phyloP scores from a whole-genome alignment of 2,888 invertebrate species.

The Eubasilissa splendida region DNA sequence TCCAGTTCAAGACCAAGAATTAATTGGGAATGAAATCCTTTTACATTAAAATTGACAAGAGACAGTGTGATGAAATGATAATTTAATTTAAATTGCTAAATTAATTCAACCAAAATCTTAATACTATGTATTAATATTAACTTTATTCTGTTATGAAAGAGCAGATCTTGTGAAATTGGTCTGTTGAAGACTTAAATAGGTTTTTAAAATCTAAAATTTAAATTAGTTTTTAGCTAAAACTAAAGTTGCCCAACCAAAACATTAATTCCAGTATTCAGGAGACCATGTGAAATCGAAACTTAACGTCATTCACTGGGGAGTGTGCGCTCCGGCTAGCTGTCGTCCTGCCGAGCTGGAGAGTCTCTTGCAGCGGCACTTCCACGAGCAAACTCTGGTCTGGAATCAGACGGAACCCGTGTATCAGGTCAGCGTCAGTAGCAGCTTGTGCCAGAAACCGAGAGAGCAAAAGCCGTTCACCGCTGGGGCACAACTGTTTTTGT shows the following conservation, averaged over 20 bases:
- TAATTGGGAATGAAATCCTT: no score
- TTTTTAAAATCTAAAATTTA: neutral
- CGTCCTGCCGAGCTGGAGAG: constrained; percentile 61
- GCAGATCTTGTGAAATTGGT: no score
- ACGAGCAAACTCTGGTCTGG: constrained; percentile 49
- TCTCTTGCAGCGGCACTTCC: neutral
- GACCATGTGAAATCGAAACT: constrained; percentile 63
- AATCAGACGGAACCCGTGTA: constrained; percentile 69
- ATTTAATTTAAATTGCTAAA: no score
- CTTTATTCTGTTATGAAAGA: no score
- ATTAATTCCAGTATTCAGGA: constrained; percentile 59
- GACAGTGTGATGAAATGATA: neutral
- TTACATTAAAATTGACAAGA: no score
- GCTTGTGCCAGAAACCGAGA: constrained; percentile 62
- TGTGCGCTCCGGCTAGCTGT: constrained; percentile 72
- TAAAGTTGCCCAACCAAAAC: no score
- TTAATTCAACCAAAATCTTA: no score
- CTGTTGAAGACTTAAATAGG: neutral
- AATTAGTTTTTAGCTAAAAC: no score
- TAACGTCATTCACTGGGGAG: constrained; percentile 72
- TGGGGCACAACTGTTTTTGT: constrained; percentile 65
- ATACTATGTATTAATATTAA: no score
- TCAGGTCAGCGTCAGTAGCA: constrained; percentile 27
- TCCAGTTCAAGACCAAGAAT: no score
- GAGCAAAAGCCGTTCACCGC: constrained; percentile 60